Base-by-base conservation (phyloP, 2,888 invertebrate species). In the Glaucopsyche alexis region DNA sequence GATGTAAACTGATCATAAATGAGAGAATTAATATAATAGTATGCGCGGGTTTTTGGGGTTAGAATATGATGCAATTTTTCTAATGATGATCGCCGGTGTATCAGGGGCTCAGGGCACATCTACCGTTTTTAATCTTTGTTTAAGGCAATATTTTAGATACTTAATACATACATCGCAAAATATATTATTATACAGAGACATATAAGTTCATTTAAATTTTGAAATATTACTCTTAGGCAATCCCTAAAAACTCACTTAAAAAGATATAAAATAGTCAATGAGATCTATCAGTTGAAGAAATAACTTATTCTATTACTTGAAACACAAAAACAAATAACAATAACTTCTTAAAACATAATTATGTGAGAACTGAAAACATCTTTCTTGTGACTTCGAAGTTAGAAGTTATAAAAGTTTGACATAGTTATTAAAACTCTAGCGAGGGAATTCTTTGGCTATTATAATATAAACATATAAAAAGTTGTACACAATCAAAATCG, bases 381-480 rank as follows among this genome's bases (percentile, higher is more conserved):
- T 19, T 55, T 42, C 47, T 47, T 60, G 29, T 29, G 29, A 19
- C 19, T 55, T 55, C 60, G 60, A 60, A 60, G 11, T 13, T 38
- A 29, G 13, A 29, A 14, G 29, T 60, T 14, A 60, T 60, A 55
- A 19, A 55, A 60, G 60, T 60, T 60, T 38, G 60, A 60, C 60
- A 29, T 60, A 60, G 19, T 55, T 55, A 60, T 60, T 29, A 60
- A 47, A 60, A 60, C 5, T 19, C 29, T 60, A 60, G 29, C 60
- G 29, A 60, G 60, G 55, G 38, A 60, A 60, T 38, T 38, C 60
- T 38, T 38, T 60, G 60, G 29, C 60, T 60, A 60, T 60, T 60
- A 29, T 60, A 60, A 29, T 60, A 38, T 29, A 60, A 60, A 60
- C 60, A 60, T 60, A 60, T 60, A 60, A 60, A 60, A 60, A 60